Conservation (phyloP, 2,888 invertebrate species). For the Pomacea canaliculata region DNA sequence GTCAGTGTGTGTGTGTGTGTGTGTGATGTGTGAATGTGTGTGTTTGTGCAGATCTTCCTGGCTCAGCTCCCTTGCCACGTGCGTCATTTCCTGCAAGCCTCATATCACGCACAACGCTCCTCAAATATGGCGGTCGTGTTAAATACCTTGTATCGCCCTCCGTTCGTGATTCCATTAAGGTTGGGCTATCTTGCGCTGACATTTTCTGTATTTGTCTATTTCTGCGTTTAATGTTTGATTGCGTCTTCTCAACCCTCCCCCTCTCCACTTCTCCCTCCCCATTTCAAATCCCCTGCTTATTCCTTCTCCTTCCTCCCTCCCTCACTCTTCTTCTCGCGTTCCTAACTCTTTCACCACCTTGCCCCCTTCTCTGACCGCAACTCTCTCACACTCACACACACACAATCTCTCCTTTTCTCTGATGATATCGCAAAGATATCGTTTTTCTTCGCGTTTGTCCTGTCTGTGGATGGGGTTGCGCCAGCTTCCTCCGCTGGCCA, state of each 20-base stretch:
- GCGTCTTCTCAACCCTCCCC: neutral
- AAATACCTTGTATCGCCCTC: neutral
- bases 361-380: too few relatives aligned
- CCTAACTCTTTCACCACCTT: too few relatives aligned
- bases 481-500: neutral
- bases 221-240: neutral
- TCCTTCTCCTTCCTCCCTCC: neutral
- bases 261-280: neutral
- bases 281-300: neutral
- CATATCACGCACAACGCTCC: too few relatives aligned
- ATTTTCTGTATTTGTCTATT: neutral
- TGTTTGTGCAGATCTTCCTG: neutral
- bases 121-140: neutral
- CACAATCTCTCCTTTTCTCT: too few relatives aligned
- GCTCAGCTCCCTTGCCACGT: neutral
- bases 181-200: neutral
- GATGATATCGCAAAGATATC: too few relatives aligned
- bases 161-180: constrained; percentile 2
- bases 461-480: too few relatives aligned
- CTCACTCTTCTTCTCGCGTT: neutral
- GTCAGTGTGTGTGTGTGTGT: too few relatives aligned
- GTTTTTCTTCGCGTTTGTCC: too few relatives aligned
- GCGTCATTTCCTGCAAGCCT: neutral
- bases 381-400: too few relatives aligned
- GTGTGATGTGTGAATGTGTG: too few relatives aligned